These are phyloP conservation scores for Aspidiotus destructor DNA, from an alignment of 2,888 invertebrate genomes.

Conservation along the genomic window DNA sequence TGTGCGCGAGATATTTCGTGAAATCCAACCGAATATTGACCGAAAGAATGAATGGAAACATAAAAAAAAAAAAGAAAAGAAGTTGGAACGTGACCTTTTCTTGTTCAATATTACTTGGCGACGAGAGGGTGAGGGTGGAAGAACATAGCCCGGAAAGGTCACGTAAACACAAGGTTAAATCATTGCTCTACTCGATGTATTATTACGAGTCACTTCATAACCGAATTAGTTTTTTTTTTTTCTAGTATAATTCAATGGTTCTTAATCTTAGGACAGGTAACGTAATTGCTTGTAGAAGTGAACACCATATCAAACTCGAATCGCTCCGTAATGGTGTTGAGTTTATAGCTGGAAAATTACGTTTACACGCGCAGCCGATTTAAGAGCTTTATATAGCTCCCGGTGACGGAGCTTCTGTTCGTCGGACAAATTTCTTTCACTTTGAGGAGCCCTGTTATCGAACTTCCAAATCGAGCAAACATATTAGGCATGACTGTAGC, in stretches of 20 bases:
- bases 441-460: conserved; percentile 12
- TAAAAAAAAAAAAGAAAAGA: conserved; percentile 13
- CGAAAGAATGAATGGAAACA: conserved; percentile 5
- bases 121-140: conserved; percentile 29
- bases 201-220: conserved; percentile 30
- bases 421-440: neutral
- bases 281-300: too few species aligned
- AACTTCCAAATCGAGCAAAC: neutral
- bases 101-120: conserved; percentile 11
- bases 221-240: conserved; percentile 28
- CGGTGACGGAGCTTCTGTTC: neutral
- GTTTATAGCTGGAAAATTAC: too few species aligned
- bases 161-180: conserved; percentile 31
- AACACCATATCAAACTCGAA: too few species aligned
- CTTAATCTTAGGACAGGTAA: conserved; percentile 2
- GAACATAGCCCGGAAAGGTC: conserved; percentile 27
- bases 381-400: too few species aligned
- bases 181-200: conserved; percentile 17
- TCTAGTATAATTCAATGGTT: conserved; percentile 18
- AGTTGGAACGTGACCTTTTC: conserved; percentile 25
- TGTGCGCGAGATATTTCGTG: too few species aligned
- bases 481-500: conserved; percentile 25
- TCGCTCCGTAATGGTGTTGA: too few species aligned
- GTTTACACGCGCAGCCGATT: too few species aligned
- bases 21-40: neutral